Percentiles rank a stretch among this genome's conserved stretches.
These are phyloP conservation scores for Cheilinus undulatus DNA, from an alignment of 2,113 vertebrate genomes.

Conservation along the genomic window DNA sequence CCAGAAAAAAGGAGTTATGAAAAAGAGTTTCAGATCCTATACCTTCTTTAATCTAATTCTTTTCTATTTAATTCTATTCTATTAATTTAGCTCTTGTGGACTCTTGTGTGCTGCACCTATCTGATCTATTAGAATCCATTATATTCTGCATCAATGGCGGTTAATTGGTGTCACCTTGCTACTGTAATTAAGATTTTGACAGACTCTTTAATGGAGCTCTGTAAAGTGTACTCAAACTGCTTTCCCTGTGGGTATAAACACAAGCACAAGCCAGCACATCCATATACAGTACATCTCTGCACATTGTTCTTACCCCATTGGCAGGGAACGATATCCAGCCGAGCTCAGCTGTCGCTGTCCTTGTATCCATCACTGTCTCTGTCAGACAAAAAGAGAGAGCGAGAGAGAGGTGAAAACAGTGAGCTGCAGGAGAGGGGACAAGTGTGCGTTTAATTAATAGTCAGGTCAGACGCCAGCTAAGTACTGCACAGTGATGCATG, in stretches of 20 bases:
- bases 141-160: constrained; percentile 49
- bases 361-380: constrained; percentile 98
- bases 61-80: constrained; percentile 3
- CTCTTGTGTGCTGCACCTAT: constrained; percentile 3
- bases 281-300: constrained; percentile 31
- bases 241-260: constrained; percentile 45
- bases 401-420: constrained; percentile 31
- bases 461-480: constrained; percentile 39
- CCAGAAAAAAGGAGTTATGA: constrained; percentile 28
- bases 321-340: constrained; percentile 96
- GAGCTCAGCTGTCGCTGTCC: constrained; percentile 95
- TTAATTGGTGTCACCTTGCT: constrained; percentile 77
- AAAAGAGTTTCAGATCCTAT: neutral
- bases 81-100: neutral
- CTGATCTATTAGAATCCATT: constrained; percentile 42
- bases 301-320: constrained; percentile 90
- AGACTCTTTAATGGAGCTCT: constrained; percentile 68
- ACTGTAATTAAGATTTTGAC: constrained; percentile 78
- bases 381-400: constrained; percentile 62
- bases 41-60: neutral
- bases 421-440: constrained; percentile 37
- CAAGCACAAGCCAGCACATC: constrained; percentile 8
- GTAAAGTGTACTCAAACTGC: constrained; percentile 63
- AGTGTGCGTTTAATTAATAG: constrained; percentile 57
- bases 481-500: constrained; percentile 32